These are phyloP conservation scores for Limnephilus marmoratus DNA, from an alignment of 2,888 invertebrate genomes.

Conservation along the genomic window DNA sequence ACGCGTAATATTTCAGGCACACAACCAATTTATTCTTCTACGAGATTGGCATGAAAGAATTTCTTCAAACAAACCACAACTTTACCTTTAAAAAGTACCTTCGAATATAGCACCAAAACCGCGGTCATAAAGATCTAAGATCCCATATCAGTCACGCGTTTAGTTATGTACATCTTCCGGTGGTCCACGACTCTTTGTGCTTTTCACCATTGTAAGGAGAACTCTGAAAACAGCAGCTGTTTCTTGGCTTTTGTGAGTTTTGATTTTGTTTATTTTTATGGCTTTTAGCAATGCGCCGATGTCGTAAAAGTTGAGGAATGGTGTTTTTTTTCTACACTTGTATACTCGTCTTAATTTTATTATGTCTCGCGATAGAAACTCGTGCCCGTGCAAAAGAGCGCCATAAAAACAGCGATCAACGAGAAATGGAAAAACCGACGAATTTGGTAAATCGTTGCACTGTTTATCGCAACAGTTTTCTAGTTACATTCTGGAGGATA, in stretches of 20 bases:
- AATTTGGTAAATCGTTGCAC: background rate
- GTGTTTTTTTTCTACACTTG: conserved; percentile 16
- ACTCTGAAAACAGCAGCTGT: conserved; percentile 62
- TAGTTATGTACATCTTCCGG: conserved; percentile 14
- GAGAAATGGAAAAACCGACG: background rate
- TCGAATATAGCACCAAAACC: background rate
- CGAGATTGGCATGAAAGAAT: conserved; percentile 61
- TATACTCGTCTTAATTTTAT: conserved; percentile 41
- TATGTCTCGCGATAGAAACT: conserved; percentile 10
- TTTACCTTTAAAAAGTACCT: background rate
- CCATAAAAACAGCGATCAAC: background rate
- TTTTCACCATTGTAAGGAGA: conserved; percentile 50
- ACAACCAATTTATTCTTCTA: conserved; percentile 55
- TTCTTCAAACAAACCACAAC: conserved; percentile 43
- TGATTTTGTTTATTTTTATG: conserved; percentile 61
- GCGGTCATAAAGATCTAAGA: conserved; percentile 2
- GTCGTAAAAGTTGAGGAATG: conserved; percentile 52
- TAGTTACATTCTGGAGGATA: background rate
- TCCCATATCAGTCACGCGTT: background rate
- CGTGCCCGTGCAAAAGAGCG: conserved; percentile 26
- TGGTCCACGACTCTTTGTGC: conserved; percentile 46
- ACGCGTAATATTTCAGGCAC: conserved; percentile 60
- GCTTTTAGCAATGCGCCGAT: conserved; percentile 58
- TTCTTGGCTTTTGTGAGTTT: conserved; percentile 57
- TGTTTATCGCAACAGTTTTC: background rate